Evolutionary conservation across 2,888 invertebrate species (phyloP).

Genomic region (Perdita meconis): DNA sequence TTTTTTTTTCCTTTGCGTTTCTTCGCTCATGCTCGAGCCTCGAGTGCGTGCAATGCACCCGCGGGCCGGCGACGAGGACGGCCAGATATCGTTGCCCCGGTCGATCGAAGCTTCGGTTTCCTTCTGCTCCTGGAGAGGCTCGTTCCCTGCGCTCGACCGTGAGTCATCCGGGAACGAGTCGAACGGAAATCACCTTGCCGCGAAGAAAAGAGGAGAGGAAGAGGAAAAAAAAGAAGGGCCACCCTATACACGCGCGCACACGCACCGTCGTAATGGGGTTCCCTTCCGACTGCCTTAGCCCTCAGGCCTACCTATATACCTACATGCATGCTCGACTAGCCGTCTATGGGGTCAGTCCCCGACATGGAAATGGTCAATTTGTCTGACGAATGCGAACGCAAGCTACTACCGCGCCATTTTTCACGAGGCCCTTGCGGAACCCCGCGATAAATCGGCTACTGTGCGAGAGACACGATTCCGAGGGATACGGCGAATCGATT

Average conservation of each 20-base stretch:
- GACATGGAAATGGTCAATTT: constrained; percentile 62
- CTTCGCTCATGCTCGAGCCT: constrained; percentile 30
- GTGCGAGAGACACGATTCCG: neutral
- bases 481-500: neutral
- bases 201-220: constrained; percentile 24
- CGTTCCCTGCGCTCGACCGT: constrained; percentile 44
- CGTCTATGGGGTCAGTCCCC: constrained; percentile 49
- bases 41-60: constrained; percentile 15
- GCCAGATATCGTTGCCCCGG: constrained; percentile 31
- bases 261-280: constrained; percentile 55
- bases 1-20: constrained; percentile 44
- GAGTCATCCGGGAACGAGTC: constrained; percentile 67
- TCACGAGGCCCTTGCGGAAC: constrained; percentile 23
- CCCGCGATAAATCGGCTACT: constrained; percentile 27
- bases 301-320: constrained; percentile 50
- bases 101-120: constrained; percentile 63
- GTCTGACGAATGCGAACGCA: constrained; percentile 51
- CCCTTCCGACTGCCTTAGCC: constrained; percentile 35
- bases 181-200: constrained; percentile 75
- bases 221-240: constrained; percentile 49
- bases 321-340: constrained; percentile 46
- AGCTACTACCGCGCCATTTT: constrained; percentile 39
- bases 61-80: constrained; percentile 43
- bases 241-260: constrained; percentile 66
- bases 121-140: constrained; percentile 45